Conservation (phyloP, 2,888 invertebrate genomes). For the Drosophila cracens region DNA sequence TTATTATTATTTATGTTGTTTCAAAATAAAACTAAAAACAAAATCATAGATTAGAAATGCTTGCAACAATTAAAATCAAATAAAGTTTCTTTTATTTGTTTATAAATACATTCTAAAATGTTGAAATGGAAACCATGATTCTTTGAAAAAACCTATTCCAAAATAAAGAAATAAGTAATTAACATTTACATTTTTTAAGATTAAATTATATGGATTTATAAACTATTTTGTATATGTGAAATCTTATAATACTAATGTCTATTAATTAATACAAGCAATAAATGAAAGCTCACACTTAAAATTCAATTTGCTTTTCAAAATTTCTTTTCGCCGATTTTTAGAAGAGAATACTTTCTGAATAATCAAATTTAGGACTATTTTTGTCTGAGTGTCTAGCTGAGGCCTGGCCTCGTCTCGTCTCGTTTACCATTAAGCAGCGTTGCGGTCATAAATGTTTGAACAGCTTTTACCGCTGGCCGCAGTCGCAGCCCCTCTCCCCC, state of each 20-base stretch:
- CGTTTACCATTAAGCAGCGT: slow-evolving; percentile 34
- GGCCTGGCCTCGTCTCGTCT: neutral
- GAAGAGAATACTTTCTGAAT: neutral
- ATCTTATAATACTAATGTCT: no score
- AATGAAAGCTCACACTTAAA: neutral
- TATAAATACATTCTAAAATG: no score
- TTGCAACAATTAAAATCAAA: no score
- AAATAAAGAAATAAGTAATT: no score
- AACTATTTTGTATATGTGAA: neutral
- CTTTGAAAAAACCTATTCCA: no score
- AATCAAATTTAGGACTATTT: neutral
- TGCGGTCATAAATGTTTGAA: slow-evolving; percentile 75
- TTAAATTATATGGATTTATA: neutral
- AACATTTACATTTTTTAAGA: neutral
- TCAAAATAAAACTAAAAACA: no score
- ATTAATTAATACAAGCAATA: neutral
- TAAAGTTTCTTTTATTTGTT: no score
- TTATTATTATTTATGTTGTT: neutral
- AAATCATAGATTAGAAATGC: no score
- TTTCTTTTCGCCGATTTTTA: neutral
- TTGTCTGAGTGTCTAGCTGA: slow-evolving; percentile 40
- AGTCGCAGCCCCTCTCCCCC: slow-evolving; percentile 8
- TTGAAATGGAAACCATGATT: no score
- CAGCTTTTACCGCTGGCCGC: slow-evolving; percentile 51
- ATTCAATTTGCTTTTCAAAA: neutral